A percentile compares a stretch with the other conserved stretches of the same genome.
Conservation (phyloP, 2,888 invertebrate genomes). For the Lasioglossum leucozonium region DNA sequence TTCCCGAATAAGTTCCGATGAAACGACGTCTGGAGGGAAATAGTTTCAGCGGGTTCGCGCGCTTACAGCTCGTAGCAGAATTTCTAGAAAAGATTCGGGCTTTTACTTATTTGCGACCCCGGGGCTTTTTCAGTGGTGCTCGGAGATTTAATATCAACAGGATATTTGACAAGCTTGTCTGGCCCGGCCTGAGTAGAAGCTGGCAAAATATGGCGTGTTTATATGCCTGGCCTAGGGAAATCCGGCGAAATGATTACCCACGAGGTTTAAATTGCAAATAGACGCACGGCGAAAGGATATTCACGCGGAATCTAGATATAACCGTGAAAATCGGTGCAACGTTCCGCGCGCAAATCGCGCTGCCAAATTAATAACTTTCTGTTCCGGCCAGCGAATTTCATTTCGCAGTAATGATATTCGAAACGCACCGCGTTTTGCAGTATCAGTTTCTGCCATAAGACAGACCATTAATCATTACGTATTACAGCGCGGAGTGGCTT, state of each 20-base stretch:
- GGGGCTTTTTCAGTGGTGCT: slow-evolving; percentile 29
- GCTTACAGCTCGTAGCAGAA: neutral
- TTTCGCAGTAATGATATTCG: neutral
- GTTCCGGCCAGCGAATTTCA: slow-evolving; percentile 12
- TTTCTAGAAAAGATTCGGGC: slow-evolving; percentile 18
- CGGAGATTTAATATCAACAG: slow-evolving; percentile 58
- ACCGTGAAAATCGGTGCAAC: slow-evolving; percentile 33
- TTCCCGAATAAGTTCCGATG: slow-evolving; percentile 4
- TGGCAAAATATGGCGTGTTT: slow-evolving; percentile 45
- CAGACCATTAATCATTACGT: neutral
- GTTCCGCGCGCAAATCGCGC: slow-evolving; percentile 22
- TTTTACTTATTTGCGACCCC: slow-evolving; percentile 38
- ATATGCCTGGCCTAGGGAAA: slow-evolving; percentile 48
- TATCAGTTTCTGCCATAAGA: neutral
- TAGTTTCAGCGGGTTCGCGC: neutral
- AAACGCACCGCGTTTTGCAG: neutral
- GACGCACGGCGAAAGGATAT: slow-evolving; percentile 22
- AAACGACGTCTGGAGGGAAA: neutral
- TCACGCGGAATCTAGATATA: slow-evolving; percentile 13
- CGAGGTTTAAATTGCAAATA: slow-evolving; percentile 66
- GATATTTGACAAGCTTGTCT: slow-evolving; percentile 45
- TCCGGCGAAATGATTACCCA: slow-evolving; percentile 54
- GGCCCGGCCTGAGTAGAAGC: slow-evolving; percentile 29
- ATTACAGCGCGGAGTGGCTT: neutral
- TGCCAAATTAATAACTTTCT: slow-evolving; percentile 31